Evolutionary conservation across 2,888 invertebrate genomes (phyloP), one percentile per base, ranked within the genome.

Genomic region (Hermaeophaga mercurialis): DNA sequence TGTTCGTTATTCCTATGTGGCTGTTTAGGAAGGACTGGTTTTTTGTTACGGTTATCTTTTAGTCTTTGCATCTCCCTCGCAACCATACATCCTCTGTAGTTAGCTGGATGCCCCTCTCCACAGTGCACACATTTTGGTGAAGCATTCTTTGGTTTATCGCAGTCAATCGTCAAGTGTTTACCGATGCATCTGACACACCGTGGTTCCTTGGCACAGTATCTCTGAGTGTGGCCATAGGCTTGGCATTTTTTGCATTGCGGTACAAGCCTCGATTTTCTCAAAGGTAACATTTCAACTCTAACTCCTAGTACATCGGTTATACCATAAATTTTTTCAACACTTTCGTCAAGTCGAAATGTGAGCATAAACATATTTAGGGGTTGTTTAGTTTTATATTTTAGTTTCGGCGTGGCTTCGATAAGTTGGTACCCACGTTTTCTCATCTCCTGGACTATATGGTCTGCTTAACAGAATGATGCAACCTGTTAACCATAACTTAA

Each of bases 301-400:
- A 52, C 36, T 7, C 49, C 54, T 28, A 57, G 17, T 39, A 55
- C 36, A 50, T 59, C 54, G 1, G 56, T 34, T 12, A 53, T 56
- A 6, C 41, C 39, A 19, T 33, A 56, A 6, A 58, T 50, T 26
- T 56, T 59, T 5, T 59, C 24, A 12, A 53, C n/a, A 26, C 19
- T 36, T 39, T 58, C 54, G 12, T 58, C 56, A 47, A 55, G 52
- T 33, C 24, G 33, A 15, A 61, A 52, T 15, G 28, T 12, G 1
- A 55, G 47, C 24, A 58, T 49, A n/a, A 55, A 55, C 47, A 52
- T 58, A 26, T 52, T 54, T 14, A 58, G 8, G 1, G 55, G 44
- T 47, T 52, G 34, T 41, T 56, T 47, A 8, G 39, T 53, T 43
- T 38, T 59, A 26, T 52, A 44, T 44, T 55, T 54, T 36, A 60